Conservation (phyloP, 2,888 invertebrate genomes). For the Masnerella sp. region DNA sequence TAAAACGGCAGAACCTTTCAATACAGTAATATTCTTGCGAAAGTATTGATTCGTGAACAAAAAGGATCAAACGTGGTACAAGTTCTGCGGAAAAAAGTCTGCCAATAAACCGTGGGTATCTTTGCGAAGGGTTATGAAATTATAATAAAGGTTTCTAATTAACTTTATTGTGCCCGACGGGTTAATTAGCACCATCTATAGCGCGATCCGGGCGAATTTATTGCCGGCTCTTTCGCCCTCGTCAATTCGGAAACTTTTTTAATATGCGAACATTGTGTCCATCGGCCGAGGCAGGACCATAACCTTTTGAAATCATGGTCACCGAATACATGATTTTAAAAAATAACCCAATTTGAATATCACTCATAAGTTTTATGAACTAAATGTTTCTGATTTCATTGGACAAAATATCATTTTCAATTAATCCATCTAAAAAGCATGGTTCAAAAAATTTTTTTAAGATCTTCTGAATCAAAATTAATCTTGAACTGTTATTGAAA, state of each 20-base stretch:
- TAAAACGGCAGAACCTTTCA: not conserved
- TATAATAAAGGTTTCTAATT: conserved; percentile 39
- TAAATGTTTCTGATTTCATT: too few relatives aligned
- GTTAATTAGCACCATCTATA: conserved; percentile 30
- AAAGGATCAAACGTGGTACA: conserved; percentile 5
- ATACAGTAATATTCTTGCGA: conserved; percentile 1
- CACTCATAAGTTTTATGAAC: too few relatives aligned
- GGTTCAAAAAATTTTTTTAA: too few relatives aligned
- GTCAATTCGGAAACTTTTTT: conserved; percentile 26
- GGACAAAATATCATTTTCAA: too few relatives aligned
- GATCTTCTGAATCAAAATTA: too few relatives aligned
- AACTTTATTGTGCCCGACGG: conserved; percentile 26
- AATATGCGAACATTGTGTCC: conserved; percentile 33
- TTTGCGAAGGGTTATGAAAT: conserved; percentile 31
- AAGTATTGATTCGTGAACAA: conserved; percentile 26
- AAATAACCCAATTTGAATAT: too few relatives aligned
- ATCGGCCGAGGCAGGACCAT: conserved; percentile 25
- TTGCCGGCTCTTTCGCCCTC: conserved; percentile 1
- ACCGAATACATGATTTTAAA: too few relatives aligned
- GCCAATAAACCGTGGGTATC: conserved; percentile 18
- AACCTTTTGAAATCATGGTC: too few relatives aligned
- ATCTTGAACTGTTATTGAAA: too few relatives aligned
- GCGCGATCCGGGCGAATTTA: conserved; percentile 7
- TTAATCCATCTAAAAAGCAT: too few relatives aligned
- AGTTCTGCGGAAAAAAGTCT: conserved; percentile 7